Evolutionary conservation across 2,888 invertebrate genomes (phyloP).

Genomic region (Seira ritae): DNA sequence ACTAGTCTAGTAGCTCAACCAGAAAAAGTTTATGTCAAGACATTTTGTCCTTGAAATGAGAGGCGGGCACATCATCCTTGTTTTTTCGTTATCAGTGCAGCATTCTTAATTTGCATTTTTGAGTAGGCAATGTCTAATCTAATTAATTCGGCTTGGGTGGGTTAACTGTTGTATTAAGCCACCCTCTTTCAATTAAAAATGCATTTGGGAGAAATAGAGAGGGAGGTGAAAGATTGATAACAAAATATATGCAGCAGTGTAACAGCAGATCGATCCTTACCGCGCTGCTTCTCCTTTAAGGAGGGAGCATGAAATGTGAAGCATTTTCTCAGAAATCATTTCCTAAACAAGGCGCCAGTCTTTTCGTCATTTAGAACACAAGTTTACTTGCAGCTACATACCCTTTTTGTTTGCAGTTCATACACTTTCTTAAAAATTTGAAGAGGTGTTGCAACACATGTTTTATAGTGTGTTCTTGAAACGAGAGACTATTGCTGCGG

Average conservation of each 20-base stretch:
- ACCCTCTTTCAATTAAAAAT: constrained; percentile 15
- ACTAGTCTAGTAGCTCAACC: neutral
- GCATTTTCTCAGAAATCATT: too few relatives aligned
- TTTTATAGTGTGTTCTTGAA: neutral
- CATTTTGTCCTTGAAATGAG: constrained; percentile 22
- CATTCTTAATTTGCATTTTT: constrained; percentile 6
- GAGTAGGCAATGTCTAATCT: neutral
- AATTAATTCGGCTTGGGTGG: neutral
- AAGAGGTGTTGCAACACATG: constrained; percentile 3
- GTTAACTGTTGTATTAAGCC: neutral
- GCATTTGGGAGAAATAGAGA: neutral
- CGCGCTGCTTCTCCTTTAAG: too few relatives aligned
- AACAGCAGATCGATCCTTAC: too few relatives aligned
- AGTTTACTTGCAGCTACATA: too few relatives aligned
- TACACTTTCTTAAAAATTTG: neutral
- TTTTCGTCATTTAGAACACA: too few relatives aligned
- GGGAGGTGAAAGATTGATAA: neutral
- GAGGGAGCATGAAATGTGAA: neutral
- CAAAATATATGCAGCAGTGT: neutral
- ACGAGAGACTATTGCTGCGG: neutral
- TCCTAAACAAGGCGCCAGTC: too few relatives aligned
- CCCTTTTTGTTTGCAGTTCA: too few relatives aligned
- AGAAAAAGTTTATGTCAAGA: neutral
- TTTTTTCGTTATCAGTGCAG: neutral
- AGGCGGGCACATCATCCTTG: neutral